Percentiles rank a stretch among this genome's conserved stretches.
Conservation (phyloP, 2,113 vertebrate species). For the Lathamus discolor region DNA sequence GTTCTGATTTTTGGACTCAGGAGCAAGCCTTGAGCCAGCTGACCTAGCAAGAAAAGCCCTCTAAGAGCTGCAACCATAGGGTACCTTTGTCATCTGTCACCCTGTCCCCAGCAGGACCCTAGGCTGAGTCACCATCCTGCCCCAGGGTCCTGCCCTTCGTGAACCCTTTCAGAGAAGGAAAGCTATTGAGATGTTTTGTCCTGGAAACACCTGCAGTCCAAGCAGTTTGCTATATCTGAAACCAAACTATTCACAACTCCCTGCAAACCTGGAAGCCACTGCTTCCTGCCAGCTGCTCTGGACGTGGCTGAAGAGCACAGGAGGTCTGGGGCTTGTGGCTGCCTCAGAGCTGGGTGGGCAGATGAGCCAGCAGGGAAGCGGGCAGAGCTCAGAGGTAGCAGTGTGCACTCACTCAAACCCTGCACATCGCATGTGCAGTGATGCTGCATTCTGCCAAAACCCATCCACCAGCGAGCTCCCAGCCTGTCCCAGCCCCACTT, state of each 20-base stretch:
- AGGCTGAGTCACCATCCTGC: neutral
- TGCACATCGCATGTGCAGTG: rapidly evolving
- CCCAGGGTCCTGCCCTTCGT: neutral
- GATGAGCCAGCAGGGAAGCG: neutral
- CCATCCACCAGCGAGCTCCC: neutral
- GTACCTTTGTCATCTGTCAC: neutral
- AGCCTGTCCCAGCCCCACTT: neutral
- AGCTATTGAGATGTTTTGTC: neutral
- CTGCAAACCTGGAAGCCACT: constrained; percentile 26
- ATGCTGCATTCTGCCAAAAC: neutral
- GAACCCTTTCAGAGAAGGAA: neutral
- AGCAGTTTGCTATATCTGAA: constrained; percentile 18
- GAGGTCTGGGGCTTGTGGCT: neutral
- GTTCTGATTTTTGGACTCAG: neutral
- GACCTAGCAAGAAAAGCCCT: neutral
- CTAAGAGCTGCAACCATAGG: neutral
- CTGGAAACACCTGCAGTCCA: constrained; percentile 28
- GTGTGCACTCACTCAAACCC: neutral
- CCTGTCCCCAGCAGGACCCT: neutral
- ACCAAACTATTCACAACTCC: constrained; percentile 4
- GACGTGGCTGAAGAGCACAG: neutral
- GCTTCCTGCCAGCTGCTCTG: constrained; percentile 45
- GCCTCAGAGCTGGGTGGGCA: neutral
- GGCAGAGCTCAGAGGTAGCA: neutral
- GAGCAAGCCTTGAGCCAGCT: neutral